Conservation (phyloP, 2,888 invertebrate species). For the Athalia circularis region DNA sequence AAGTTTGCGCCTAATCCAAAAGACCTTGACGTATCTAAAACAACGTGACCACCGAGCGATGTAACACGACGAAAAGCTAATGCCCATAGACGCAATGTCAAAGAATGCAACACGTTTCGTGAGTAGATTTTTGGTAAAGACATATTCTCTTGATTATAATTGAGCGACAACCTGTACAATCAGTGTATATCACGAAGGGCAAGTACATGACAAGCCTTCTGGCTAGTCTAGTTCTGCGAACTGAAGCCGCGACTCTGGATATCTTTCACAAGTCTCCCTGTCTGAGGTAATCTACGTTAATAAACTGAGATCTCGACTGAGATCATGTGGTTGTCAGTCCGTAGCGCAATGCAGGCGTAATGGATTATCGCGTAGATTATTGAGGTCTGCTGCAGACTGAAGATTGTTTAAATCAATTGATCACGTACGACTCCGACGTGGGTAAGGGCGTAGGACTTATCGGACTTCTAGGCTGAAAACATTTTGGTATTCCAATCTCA, state of each 20-base stretch:
- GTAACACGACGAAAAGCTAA: not conserved
- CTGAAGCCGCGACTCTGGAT: not conserved
- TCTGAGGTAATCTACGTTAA: not conserved
- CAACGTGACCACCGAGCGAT: not conserved
- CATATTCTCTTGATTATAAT: not conserved
- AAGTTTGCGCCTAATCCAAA: slow-evolving; percentile 27
- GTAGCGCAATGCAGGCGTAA: slow-evolving; percentile 1
- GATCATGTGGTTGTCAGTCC: not conserved
- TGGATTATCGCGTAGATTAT: slow-evolving; percentile 25
- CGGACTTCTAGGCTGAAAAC: not conserved
- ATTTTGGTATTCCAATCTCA: not conserved
- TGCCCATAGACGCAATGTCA: not conserved
- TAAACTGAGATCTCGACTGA: not conserved
- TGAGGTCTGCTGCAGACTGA: not conserved
- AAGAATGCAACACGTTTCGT: not conserved
- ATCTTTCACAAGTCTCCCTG: not conserved
- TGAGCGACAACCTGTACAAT: not conserved
- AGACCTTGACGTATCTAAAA: slow-evolving; percentile 24
- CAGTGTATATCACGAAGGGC: no score
- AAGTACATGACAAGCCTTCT: no score
- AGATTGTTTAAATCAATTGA: slow-evolving; percentile 33
- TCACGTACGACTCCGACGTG: not conserved
- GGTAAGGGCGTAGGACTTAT: slow-evolving; percentile 14
- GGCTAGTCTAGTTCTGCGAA: no score
- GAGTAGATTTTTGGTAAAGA: not conserved